A percentile compares a stretch with the other conserved stretches of the same genome.
Conservation (phyloP, 2,113 vertebrate species). For the Hydrochoerus hydrochaeris region DNA sequence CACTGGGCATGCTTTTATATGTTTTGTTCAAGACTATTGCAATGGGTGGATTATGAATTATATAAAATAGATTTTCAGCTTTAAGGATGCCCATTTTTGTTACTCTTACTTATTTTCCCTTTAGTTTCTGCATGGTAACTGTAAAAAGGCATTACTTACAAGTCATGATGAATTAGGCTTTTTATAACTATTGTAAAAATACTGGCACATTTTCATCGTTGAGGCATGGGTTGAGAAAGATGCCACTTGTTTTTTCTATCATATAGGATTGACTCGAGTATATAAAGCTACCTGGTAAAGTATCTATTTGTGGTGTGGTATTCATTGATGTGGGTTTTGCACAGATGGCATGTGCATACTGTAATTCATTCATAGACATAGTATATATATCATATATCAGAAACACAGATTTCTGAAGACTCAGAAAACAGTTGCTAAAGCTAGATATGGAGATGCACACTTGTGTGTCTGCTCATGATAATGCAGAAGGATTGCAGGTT, state of each 20-base stretch:
- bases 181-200: slow-evolving; percentile 31
- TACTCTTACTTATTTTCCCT: slow-evolving; percentile 47
- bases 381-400: neutral
- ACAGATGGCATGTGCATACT: neutral
- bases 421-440: slow-evolving; percentile 24
- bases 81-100: slow-evolving; percentile 48
- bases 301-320: neutral
- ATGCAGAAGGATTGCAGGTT: neutral
- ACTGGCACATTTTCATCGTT: neutral
- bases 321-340: neutral
- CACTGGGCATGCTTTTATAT: slow-evolving; percentile 37
- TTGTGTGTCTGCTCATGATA: neutral
- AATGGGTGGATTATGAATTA: slow-evolving; percentile 58
- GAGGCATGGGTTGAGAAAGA: neutral
- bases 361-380: neutral
- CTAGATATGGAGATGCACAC: neutral
- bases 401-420: neutral
- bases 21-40: slow-evolving; percentile 61
- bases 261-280: neutral
- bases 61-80: slow-evolving; percentile 11
- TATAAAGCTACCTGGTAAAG: neutral
- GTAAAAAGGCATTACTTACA: slow-evolving; percentile 8
- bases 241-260: neutral
- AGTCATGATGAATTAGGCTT: neutral
- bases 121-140: slow-evolving; percentile 12